phyloP scores from a whole-genome alignment of 2,797 vertebrate species.

The Orestias chungarensis region DNA sequence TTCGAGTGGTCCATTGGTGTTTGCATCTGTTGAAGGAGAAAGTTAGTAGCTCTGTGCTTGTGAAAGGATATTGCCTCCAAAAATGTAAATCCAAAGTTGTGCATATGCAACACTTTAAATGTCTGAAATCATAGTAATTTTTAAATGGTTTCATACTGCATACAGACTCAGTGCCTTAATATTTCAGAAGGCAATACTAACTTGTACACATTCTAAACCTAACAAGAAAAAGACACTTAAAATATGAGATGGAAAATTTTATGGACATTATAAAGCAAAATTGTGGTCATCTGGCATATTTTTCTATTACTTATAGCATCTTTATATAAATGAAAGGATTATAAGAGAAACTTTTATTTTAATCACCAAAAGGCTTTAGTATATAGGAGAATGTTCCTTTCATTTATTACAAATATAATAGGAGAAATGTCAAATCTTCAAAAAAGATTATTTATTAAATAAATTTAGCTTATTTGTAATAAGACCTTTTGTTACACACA shows the following conservation, averaged over 20 bases:
- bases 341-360: not conserved
- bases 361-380: not conserved
- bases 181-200: not conserved
- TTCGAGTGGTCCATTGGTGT: conserved; percentile 1
- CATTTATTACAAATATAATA: too few species aligned
- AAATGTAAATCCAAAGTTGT: not conserved
- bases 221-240: not conserved
- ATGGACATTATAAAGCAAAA: not conserved
- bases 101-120: not conserved
- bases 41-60: not conserved
- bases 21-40: not conserved
- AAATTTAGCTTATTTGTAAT: not conserved
- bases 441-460: too few species aligned
- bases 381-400: too few species aligned
- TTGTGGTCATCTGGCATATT: not conserved
- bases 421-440: too few species aligned
- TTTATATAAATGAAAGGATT: not conserved
- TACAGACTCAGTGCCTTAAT: not conserved
- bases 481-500: not conserved
- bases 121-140: not conserved
- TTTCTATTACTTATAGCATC: too few species aligned
- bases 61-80: not conserved
- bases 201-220: not conserved
- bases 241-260: not conserved
- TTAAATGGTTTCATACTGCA: not conserved